Evolutionary conservation across 2,797 vertebrate genomes (phyloP).

Genomic region (Pipistrellus kuhlii): DNA sequence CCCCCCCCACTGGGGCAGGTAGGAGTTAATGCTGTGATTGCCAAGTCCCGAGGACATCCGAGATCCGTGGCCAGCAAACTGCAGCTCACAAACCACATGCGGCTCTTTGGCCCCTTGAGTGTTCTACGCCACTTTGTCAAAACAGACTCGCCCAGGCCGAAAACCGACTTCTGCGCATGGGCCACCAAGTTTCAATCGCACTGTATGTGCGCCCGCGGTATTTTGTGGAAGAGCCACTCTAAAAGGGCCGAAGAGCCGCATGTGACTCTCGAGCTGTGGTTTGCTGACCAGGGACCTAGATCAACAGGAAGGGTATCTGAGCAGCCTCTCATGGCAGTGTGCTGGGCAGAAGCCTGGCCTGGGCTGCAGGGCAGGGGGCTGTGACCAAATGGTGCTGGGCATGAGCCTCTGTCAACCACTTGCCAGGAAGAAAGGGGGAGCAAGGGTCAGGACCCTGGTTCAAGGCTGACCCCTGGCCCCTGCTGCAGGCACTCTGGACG

Average conservation of each 20-base stretch:
- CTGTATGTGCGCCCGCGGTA: too few relatives aligned
- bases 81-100: too few relatives aligned
- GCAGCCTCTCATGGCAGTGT: not conserved
- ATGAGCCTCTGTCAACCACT: not conserved
- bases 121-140: too few relatives aligned
- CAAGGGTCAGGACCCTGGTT: not conserved
- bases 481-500: not conserved
- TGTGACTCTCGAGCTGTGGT: too few relatives aligned
- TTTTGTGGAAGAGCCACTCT: too few relatives aligned
- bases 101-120: too few relatives aligned
- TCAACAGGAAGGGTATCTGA: not conserved
- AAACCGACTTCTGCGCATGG: too few relatives aligned
- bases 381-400: not conserved
- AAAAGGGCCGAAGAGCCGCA: too few relatives aligned
- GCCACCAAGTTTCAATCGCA: too few relatives aligned
- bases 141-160: too few relatives aligned
- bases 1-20: not conserved
- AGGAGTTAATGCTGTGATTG: not conserved
- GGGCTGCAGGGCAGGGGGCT: not conserved
- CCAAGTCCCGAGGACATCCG: too few relatives aligned
- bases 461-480: not conserved
- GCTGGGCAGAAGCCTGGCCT: not conserved
- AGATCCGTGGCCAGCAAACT: too few relatives aligned
- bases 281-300: not conserved
- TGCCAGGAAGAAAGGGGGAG: not conserved